A percentile compares a stretch with the other conserved stretches of the same genome.
These are phyloP conservation scores for Strongylocentrotus purpuratus DNA, from an alignment of 35 echinoderm and acorn worm species.

Conservation along the genomic window DNA sequence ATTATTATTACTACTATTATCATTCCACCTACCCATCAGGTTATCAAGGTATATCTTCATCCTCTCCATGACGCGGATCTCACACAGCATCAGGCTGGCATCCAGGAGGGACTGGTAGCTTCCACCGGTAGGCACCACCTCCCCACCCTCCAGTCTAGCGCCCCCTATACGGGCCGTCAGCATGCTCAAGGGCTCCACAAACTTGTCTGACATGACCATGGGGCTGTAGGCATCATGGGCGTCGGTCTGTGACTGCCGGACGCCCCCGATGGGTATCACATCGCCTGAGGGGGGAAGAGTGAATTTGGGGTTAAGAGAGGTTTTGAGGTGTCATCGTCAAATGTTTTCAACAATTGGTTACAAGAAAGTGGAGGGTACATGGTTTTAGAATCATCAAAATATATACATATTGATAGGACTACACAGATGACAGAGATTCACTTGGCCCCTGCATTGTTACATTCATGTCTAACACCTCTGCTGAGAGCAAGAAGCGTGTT, in stretches of 20 bases:
- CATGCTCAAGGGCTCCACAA: slow-evolving; percentile 78
- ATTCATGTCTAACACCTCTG: too few relatives aligned
- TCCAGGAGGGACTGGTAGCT: slow-evolving; percentile 86
- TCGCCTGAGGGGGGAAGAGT: slow-evolving; percentile 63
- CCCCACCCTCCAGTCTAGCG: slow-evolving; percentile 72
- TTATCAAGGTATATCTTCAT: slow-evolving; percentile 79
- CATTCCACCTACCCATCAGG: slow-evolving; percentile 69
- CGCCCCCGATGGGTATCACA: slow-evolving; percentile 89
- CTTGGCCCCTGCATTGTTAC: not conserved
- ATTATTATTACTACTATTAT: too few relatives aligned
- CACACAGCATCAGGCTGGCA: slow-evolving; percentile 66
- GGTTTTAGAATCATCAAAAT: not conserved
- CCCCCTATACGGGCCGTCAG: slow-evolving; percentile 71
- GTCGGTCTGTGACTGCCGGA: slow-evolving; percentile 61
- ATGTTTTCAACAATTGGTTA: not conserved
- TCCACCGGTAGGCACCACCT: slow-evolving; percentile 77
- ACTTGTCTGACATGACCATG: slow-evolving; percentile 79
- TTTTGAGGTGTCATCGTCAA: not conserved
- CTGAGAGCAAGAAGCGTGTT: too few relatives aligned
- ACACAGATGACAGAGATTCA: not conserved
- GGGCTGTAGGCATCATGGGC: slow-evolving; percentile 76
- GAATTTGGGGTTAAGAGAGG: not conserved
- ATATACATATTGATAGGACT: not conserved
- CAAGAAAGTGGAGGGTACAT: too few relatives aligned
- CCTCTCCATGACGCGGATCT: slow-evolving; percentile 69